Evolutionary conservation across 1,140 invertebrate species (phyloP).

Genomic region (Philotrypesis tridentata): DNA sequence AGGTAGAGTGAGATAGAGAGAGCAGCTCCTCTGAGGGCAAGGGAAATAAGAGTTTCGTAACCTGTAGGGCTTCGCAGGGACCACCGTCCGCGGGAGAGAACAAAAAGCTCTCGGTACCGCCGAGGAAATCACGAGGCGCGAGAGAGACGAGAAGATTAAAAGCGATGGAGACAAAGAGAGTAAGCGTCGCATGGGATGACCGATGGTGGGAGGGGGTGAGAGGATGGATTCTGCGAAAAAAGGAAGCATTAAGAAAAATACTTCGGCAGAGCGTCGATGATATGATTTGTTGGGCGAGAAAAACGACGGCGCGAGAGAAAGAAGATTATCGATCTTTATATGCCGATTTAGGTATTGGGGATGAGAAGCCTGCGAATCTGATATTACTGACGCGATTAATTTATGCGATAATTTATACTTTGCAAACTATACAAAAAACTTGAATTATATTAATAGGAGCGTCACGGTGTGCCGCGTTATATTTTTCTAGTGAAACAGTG

Average conservation of each 20-base stretch:
- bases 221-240: background rate
- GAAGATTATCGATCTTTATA: background rate
- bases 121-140: background rate
- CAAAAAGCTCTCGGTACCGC: background rate
- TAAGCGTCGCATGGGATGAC: background rate
- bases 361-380: no score
- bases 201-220: background rate
- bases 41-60: background rate
- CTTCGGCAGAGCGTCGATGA: no score
- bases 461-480: no score
- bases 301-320: background rate
- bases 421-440: no score
- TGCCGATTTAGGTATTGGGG: background rate
- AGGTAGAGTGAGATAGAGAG: background rate
- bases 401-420: no score
- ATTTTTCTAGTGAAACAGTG: no score
- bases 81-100: background rate
- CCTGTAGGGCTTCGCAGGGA: background rate
- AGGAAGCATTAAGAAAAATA: background rate
- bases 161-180: background rate
- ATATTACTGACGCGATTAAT: background rate
- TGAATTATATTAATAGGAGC: no score
- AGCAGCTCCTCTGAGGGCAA: background rate
- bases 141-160: constrained; percentile 12
- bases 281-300: background rate